Conservation (phyloP, 2,888 invertebrate genomes). For the Lasioglossum marginatum region DNA sequence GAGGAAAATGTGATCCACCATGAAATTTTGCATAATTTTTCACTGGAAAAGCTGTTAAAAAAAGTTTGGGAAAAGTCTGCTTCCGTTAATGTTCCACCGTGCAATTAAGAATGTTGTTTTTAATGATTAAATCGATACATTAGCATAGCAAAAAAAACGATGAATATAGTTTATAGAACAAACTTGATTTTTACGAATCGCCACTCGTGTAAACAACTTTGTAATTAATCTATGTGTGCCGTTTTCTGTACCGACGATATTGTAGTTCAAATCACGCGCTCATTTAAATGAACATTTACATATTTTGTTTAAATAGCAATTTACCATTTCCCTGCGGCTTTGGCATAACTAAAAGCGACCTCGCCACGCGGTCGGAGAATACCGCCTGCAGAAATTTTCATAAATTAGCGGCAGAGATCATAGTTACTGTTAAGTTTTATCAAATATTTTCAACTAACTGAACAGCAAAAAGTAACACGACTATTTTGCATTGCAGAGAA, state of each 20-base stretch:
- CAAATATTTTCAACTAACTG: neutral
- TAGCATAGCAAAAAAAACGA: neutral
- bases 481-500: neutral
- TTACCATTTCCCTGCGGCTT: neutral
- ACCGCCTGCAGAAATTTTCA: conserved; percentile 18
- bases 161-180: neutral
- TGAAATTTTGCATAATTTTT: neutral
- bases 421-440: neutral
- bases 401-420: neutral
- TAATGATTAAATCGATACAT: neutral
- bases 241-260: neutral
- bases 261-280: neutral
- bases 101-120: neutral
- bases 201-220: no score
- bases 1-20: neutral
- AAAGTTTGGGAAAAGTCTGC: neutral
- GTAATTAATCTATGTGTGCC: neutral
- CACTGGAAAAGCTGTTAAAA: neutral
- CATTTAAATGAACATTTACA: conserved; percentile 3
- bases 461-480: neutral
- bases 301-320: conserved; percentile 12
- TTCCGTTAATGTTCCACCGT: neutral
- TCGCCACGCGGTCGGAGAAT: conserved; percentile 6
- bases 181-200: neutral
- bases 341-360: neutral